Percentiles rank a stretch among this genome's conserved stretches.
These are phyloP conservation scores for Hyperoodon ampullatus DNA, from an alignment of 2,113 vertebrate species.

Conservation along the genomic window DNA sequence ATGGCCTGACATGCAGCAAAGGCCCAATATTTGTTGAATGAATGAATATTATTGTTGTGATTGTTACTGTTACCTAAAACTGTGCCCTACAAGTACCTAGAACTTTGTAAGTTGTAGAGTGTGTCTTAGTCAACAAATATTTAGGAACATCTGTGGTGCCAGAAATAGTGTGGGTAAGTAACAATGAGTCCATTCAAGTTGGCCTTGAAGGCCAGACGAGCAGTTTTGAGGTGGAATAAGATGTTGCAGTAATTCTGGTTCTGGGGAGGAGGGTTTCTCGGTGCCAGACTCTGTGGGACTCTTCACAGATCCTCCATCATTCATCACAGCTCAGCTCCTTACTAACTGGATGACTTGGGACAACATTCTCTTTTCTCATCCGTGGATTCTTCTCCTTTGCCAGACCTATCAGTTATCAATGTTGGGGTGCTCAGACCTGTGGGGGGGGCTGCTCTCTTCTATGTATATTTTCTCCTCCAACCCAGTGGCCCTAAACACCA, in stretches of 20 bases:
- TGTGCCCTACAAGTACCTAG: not conserved
- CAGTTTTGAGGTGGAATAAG: not conserved
- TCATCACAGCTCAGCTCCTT: not conserved
- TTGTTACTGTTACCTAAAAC: not conserved
- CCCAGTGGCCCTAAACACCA: not conserved
- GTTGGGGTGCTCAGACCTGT: not conserved
- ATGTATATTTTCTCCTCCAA: not conserved
- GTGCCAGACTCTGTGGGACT: accelerated
- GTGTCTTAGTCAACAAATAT: not conserved
- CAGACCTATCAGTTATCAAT: not conserved
- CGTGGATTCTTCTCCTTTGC: not conserved
- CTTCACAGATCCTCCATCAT: not conserved
- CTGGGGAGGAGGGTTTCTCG: accelerated
- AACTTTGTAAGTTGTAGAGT: not conserved
- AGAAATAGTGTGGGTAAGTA: not conserved
- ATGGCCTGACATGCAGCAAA: not conserved
- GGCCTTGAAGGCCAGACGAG: not conserved
- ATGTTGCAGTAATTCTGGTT: not conserved
- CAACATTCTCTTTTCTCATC: not conserved
- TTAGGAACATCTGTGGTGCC: not conserved
- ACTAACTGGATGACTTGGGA: not conserved
- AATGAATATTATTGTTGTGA: not conserved
- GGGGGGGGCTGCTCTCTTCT: not conserved
- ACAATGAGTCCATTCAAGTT: not conserved
- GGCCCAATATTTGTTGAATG: not conserved